Evolutionary conservation across 2,113 vertebrate genomes (phyloP).

Genomic region (Thalassarche chlororhynchos): DNA sequence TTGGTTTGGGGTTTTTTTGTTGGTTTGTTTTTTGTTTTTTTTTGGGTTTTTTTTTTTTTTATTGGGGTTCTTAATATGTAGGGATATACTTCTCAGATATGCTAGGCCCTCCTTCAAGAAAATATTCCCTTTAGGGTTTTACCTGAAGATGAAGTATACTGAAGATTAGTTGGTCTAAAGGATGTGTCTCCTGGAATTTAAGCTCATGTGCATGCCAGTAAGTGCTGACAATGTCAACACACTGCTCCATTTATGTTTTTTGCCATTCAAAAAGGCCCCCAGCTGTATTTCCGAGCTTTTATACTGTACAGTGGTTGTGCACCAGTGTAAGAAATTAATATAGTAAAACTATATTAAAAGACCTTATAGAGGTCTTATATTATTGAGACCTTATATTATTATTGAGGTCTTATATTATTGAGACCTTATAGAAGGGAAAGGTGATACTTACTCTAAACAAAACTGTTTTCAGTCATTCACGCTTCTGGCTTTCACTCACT

Average conservation of each 20-base stretch:
- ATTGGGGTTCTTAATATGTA: background rate
- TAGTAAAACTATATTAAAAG: too few species aligned
- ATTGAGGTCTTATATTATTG: too few species aligned
- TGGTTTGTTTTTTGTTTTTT: too few species aligned
- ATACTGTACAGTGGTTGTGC: background rate
- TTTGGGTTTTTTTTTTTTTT: background rate
- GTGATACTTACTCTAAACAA: background rate
- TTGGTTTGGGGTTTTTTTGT: too few species aligned
- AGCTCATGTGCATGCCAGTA: background rate
- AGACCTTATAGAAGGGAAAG: background rate
- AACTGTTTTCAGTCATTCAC: background rate
- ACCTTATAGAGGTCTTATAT: too few species aligned
- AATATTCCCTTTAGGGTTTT: background rate
- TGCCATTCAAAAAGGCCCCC: background rate
- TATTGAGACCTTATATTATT: too few species aligned
- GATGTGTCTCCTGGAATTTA: background rate
- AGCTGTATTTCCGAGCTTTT: background rate
- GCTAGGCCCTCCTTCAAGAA: background rate
- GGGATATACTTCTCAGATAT: background rate
- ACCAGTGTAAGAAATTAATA: background rate
- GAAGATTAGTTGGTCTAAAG: background rate
- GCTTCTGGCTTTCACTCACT: background rate
- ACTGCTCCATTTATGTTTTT: background rate
- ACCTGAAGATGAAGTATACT: background rate
- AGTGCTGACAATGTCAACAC: background rate